Percentiles rank a stretch among this genome's conserved stretches.
Conservation (phyloP, 2,113 vertebrate species). For the Leucosticte australis region DNA sequence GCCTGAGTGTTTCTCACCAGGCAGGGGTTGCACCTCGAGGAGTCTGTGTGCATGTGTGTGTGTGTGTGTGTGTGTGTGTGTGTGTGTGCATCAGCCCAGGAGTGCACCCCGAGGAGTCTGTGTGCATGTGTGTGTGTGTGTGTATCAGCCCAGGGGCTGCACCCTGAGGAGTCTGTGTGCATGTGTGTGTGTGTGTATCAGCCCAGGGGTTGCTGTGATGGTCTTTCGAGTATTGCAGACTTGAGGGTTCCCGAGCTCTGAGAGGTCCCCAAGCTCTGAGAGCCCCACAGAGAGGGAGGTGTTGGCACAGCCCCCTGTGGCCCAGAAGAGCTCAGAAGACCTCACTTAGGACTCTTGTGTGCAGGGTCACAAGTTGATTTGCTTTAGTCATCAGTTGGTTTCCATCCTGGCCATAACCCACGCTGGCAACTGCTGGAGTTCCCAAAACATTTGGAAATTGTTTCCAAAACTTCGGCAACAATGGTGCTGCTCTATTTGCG, state of each 20-base stretch:
- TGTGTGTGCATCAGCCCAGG: too few species aligned
- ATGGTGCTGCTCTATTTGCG: not conserved
- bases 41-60: not conserved
- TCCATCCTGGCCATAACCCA: not conserved
- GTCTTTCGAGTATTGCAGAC: fast-evolving
- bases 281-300: not conserved
- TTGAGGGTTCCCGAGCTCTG: fast-evolving
- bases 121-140: not conserved
- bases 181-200: not conserved
- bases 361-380: not conserved
- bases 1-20: not conserved
- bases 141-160: not conserved
- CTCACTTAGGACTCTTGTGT: not conserved
- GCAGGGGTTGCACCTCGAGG: not conserved
- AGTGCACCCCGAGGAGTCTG: not conserved
- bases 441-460: not conserved
- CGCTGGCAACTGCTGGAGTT: not conserved
- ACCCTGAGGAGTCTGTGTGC: not conserved
- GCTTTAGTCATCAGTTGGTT: not conserved
- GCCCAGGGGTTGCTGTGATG: fast-evolving
- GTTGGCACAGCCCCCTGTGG: not conserved
- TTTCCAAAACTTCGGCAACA: not conserved
- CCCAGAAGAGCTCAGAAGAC: too few species aligned
- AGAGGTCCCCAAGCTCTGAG: not conserved
- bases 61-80: not conserved